Evolutionary conservation across 2,113 vertebrate species (phyloP).

Genomic region (Deroptyus accipitrinus): DNA sequence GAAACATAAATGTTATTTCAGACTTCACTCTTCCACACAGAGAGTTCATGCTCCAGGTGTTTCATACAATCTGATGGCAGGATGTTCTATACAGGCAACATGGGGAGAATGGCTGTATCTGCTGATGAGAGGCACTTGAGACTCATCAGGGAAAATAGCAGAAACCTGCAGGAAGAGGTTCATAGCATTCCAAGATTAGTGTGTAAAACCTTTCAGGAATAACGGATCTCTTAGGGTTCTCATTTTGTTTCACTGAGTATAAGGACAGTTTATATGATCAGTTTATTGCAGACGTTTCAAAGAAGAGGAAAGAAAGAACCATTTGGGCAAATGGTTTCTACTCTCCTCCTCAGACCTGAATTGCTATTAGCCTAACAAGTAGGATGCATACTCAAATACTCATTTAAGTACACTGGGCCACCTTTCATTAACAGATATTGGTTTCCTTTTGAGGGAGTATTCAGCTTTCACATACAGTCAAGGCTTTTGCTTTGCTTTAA

Average conservation of each 20-base stretch:
- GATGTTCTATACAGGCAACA: background rate
- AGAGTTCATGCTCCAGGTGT: background rate
- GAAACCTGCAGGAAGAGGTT: background rate
- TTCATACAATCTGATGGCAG: background rate
- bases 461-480: background rate
- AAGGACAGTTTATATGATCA: background rate
- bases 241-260: background rate
- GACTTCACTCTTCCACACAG: background rate
- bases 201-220: background rate
- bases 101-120: background rate
- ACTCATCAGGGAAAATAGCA: background rate
- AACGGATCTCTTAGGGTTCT: background rate
- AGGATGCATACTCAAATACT: background rate
- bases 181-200: background rate
- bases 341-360: background rate
- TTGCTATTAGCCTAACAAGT: background rate
- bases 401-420: background rate
- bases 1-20: background rate
- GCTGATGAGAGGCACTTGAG: background rate
- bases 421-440: background rate
- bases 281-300: background rate
- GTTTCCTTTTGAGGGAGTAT: background rate
- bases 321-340: background rate
- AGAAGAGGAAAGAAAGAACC: background rate
- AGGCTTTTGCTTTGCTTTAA: background rate